These are phyloP conservation scores for Hippolais icterina DNA, from an alignment of 2,113 vertebrate genomes.

Conservation along the genomic window DNA sequence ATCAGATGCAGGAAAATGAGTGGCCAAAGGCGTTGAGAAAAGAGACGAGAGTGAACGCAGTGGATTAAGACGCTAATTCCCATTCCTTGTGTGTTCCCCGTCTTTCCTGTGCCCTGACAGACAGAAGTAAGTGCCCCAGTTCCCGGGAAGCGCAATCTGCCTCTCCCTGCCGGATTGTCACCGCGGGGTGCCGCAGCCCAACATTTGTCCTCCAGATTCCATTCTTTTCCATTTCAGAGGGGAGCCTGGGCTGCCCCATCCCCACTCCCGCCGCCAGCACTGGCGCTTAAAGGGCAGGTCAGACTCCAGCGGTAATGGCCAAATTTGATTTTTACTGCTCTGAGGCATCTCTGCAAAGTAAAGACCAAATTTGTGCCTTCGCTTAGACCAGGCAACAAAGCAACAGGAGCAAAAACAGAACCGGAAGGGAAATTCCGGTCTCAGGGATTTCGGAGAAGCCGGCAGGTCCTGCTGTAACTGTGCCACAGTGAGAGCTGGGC, in stretches of 20 bases:
- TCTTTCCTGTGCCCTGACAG: slow-evolving; percentile 7
- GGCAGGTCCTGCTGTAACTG: background rate
- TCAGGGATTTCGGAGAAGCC: background rate
- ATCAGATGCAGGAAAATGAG: slow-evolving; percentile 14
- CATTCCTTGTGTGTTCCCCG: background rate
- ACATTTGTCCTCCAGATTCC: background rate
- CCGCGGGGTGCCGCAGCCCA: background rate
- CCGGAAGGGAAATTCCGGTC: background rate
- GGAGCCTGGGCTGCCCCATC: background rate
- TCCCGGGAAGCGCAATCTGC: background rate
- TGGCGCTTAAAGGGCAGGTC: background rate
- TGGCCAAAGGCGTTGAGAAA: background rate
- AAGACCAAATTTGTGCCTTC: background rate
- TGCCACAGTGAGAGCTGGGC: background rate
- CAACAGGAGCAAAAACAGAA: background rate
- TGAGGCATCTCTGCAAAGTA: background rate
- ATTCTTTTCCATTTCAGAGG: background rate
- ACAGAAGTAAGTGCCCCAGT: background rate
- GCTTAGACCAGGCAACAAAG: background rate
- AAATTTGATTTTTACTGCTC: background rate
- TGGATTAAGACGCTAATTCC: slow-evolving; percentile 10
- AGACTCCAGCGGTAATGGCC: background rate
- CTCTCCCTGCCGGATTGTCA: background rate
- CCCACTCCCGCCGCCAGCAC: background rate
- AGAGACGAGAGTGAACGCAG: background rate